Conservation (phyloP, 2,888 invertebrate species). For the Ryuthela nishihirai region DNA sequence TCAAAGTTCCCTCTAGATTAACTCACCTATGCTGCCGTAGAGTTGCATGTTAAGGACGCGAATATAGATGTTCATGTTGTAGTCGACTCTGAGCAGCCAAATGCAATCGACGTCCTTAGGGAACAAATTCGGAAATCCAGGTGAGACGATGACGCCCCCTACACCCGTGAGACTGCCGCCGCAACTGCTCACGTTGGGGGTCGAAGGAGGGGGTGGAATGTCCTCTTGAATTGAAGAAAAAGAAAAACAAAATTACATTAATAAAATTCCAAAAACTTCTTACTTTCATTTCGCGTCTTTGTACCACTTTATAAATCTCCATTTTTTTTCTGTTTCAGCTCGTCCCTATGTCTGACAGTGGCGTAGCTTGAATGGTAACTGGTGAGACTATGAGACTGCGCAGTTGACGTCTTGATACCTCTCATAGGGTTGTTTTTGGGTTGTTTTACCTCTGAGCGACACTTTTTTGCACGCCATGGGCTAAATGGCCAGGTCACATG, state of each 20-base stretch:
- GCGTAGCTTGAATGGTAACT: too few relatives aligned
- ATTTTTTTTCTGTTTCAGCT: too few relatives aligned
- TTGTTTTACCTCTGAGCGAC: too few relatives aligned
- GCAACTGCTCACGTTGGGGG: slow-evolving; percentile 43
- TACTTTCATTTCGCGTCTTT: too few relatives aligned
- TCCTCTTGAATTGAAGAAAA: slow-evolving; percentile 6
- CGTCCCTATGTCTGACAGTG: too few relatives aligned
- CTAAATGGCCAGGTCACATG: too few relatives aligned
- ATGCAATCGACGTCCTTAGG: slow-evolving; percentile 52
- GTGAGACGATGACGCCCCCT: slow-evolving; percentile 51
- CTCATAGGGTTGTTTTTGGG: too few relatives aligned
- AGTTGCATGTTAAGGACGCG: slow-evolving; percentile 51
- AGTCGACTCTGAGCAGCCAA: slow-evolving; percentile 53
- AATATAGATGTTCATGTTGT: slow-evolving; percentile 51
- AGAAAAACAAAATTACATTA: neutral
- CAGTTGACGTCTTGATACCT: too few relatives aligned
- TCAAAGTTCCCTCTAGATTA: neutral
- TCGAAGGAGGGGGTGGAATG: slow-evolving; percentile 45
- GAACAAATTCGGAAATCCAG: slow-evolving; percentile 52
- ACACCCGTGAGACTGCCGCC: slow-evolving; percentile 46
- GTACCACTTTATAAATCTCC: too few relatives aligned
- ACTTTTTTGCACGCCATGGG: too few relatives aligned
- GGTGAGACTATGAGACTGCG: too few relatives aligned
- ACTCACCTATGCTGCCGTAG: slow-evolving; percentile 47
- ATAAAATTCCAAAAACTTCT: neutral